Percentiles rank a stretch among this genome's conserved stretches.
Conservation (phyloP, 2,888 invertebrate species). For the Anaspis maculata region DNA sequence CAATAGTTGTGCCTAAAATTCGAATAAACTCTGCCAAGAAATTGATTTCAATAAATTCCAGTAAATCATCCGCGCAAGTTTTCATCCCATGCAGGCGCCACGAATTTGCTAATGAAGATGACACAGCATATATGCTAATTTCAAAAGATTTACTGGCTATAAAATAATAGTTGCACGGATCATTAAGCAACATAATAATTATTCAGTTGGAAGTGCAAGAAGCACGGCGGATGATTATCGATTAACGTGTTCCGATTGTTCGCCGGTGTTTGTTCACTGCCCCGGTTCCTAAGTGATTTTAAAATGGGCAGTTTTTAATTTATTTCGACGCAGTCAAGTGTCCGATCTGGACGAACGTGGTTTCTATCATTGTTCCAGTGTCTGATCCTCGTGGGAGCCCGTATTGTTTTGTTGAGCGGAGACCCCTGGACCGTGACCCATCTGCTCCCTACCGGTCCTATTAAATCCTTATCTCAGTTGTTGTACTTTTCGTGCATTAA, state of each 20-base stretch:
- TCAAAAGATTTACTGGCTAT: too few species aligned
- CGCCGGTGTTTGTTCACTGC: conserved; percentile 7
- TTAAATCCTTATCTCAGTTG: conserved; percentile 15
- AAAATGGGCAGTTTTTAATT: conserved; percentile 9
- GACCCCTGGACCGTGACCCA: conserved; percentile 18
- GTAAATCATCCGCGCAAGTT: too few species aligned
- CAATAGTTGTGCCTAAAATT: too few species aligned
- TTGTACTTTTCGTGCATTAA: conserved; percentile 8
- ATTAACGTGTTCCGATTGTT: background rate
- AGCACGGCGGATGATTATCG: conserved; percentile 2
- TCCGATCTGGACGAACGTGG: conserved; percentile 17
- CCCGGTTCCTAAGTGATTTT: conserved; percentile 2
- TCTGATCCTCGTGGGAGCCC: conserved; percentile 19
- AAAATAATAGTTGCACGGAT: too few species aligned
- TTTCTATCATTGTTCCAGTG: conserved; percentile 19
- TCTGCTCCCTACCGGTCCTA: conserved; percentile 15
- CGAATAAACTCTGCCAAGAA: too few species aligned
- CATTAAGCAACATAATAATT: too few species aligned
- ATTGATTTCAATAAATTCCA: too few species aligned
- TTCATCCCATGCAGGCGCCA: too few species aligned
- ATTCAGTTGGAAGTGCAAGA: too few species aligned
- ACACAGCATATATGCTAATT: too few species aligned
- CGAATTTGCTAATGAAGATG: too few species aligned
- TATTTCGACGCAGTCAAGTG: conserved; percentile 16
- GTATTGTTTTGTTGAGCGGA: conserved; percentile 13